A percentile compares a stretch with the other conserved stretches of the same genome.
Evolutionary conservation across 1,140 invertebrate genomes (phyloP).

Genomic region (Arion vulgaris): DNA sequence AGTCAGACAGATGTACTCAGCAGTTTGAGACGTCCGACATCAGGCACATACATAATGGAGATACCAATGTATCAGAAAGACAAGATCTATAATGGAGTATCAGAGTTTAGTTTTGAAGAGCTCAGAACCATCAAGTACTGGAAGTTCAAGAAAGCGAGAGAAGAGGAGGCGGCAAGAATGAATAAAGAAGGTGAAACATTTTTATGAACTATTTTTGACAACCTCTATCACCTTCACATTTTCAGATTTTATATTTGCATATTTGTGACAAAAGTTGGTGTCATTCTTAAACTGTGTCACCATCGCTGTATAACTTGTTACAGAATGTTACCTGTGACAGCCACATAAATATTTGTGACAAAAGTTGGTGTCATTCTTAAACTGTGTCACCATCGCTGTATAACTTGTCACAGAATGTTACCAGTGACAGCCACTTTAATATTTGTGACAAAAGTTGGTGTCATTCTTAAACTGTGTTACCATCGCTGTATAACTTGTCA

Average conservation of each 20-base stretch:
- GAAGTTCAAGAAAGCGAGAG: conserved; percentile 48
- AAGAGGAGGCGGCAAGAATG: conserved; percentile 41
- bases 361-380: too few relatives aligned
- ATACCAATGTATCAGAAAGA: conserved; percentile 71
- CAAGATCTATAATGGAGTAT: conserved; percentile 73
- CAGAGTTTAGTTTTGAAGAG: conserved; percentile 77
- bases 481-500: too few relatives aligned
- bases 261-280: neutral
- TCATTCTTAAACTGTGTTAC: too few relatives aligned
- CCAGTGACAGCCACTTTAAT: too few relatives aligned
- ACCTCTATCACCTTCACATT: neutral
- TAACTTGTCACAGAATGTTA: too few relatives aligned
- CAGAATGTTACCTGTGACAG: too few relatives aligned
- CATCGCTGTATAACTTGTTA: too few relatives aligned
- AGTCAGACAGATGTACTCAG: conserved; percentile 4
- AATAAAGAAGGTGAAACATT: conserved; percentile 48
- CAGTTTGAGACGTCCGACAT: neutral
- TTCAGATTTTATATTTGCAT: neutral
- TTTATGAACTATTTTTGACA: neutral
- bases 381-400: too few relatives aligned
- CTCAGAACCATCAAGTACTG: conserved; percentile 68
- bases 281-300: neutral
- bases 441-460: too few relatives aligned
- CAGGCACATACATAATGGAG: neutral
- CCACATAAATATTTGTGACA: too few relatives aligned